Conservation (phyloP, 2,113 vertebrate species). For the Columba janthina region DNA sequence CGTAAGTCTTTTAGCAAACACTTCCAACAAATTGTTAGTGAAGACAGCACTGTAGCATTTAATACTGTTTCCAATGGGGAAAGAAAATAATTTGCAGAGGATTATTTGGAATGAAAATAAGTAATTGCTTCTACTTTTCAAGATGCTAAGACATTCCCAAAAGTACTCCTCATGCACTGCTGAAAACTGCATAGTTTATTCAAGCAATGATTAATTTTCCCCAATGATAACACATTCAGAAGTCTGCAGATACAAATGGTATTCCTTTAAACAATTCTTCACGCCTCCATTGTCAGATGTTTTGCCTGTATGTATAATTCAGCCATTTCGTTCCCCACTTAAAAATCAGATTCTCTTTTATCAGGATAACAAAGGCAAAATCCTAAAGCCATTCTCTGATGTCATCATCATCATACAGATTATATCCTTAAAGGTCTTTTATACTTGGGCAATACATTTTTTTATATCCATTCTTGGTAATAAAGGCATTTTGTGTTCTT, state of each 20-base stretch:
- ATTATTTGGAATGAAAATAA: not conserved
- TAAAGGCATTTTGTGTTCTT: not conserved
- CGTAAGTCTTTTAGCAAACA: not conserved
- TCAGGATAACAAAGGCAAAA: not conserved
- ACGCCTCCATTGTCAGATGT: not conserved
- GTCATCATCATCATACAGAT: not conserved
- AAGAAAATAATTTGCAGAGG: not conserved
- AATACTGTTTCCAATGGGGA: not conserved
- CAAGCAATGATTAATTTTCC: not conserved
- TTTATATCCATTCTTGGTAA: not conserved
- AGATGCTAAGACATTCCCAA: not conserved
- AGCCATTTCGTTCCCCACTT: not conserved
- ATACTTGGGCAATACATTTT: not conserved
- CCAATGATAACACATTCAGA: not conserved
- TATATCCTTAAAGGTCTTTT: not conserved
- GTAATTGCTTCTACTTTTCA: not conserved
- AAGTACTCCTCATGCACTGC: not conserved
- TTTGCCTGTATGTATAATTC: not conserved
- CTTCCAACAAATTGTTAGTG: not conserved
- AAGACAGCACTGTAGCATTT: not conserved
- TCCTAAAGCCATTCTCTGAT: not conserved
- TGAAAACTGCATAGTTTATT: not conserved
- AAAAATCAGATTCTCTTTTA: not conserved
- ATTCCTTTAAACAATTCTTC: not conserved
- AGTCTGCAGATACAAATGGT: not conserved